A percentile compares a stretch with the other conserved stretches of the same genome.
These are phyloP conservation scores for Cariama cristata DNA, from an alignment of 2,113 vertebrate genomes.

Conservation along the genomic window DNA sequence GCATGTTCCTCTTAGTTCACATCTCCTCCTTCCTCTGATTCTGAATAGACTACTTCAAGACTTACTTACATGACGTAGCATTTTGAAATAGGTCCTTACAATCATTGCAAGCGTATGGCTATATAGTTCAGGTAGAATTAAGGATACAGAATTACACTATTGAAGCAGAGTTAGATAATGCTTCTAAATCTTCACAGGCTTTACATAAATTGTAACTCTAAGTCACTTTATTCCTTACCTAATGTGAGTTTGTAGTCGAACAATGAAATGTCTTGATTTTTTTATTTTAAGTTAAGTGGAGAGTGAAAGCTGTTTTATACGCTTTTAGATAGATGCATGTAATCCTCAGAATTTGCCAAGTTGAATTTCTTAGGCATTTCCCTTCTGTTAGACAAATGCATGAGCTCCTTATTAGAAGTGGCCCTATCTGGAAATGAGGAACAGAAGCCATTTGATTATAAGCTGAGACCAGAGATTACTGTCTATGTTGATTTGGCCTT, in stretches of 20 bases:
- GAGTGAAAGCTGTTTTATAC: background rate
- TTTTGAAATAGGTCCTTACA: background rate
- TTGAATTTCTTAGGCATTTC: background rate
- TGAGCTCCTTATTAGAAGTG: slow-evolving; percentile 92
- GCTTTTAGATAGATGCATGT: background rate
- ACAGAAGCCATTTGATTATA: slow-evolving; percentile 94
- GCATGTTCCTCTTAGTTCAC: background rate
- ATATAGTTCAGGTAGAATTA: background rate
- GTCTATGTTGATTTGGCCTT: slow-evolving; percentile 90
- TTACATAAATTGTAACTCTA: background rate
- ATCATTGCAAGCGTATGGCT: background rate
- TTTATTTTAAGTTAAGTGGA: background rate
- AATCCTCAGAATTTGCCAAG: background rate
- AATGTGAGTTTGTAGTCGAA: background rate
- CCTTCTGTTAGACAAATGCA: slow-evolving; percentile 84
- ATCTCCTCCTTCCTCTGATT: background rate
- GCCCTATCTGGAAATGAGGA: slow-evolving; percentile 96
- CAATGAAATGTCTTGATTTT: background rate
- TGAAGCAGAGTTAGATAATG: background rate
- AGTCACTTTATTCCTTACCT: background rate
- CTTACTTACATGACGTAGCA: background rate
- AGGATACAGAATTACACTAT: background rate
- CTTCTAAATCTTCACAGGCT: background rate
- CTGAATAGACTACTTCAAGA: background rate
- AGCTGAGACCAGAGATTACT: slow-evolving; percentile 85